Conservation (phyloP, 2,113 vertebrate genomes). For the Puffinus mauretanicus region DNA sequence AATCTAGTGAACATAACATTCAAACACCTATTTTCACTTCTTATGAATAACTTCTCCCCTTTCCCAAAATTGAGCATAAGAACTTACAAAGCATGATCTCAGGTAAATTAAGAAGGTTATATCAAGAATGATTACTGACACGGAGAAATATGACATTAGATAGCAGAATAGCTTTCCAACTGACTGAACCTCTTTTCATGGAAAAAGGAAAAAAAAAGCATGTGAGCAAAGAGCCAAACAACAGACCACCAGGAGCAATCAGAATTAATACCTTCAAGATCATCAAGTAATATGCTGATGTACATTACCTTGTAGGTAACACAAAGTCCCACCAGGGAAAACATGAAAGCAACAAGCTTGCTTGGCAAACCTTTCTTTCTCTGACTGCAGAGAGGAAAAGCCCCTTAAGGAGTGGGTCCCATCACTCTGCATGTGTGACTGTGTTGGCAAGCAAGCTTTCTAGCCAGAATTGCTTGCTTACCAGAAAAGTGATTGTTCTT, state of each 20-base stretch:
- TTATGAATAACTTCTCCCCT: background rate
- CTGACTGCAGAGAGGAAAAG: background rate
- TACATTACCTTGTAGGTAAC: background rate
- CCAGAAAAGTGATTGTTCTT: background rate
- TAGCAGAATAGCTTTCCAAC: background rate
- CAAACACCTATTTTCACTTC: background rate
- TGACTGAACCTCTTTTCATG: background rate
- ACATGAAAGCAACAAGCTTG: background rate
- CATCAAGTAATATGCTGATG: background rate
- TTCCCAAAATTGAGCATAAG: background rate
- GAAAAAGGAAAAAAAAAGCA: background rate
- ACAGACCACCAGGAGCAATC: background rate
- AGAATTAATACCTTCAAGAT: background rate
- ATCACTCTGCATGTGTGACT: background rate
- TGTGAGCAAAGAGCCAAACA: background rate
- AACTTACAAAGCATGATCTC: background rate
- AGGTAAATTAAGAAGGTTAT: background rate
- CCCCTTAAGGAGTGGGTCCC: accelerated
- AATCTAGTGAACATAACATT: background rate
- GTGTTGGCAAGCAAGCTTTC: background rate
- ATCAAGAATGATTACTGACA: background rate
- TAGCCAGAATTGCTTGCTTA: background rate
- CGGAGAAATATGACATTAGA: background rate
- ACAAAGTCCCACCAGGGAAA: background rate
- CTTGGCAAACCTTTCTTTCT: background rate